Evolutionary conservation across 2,113 vertebrate genomes (phyloP), one percentile per base, ranked within the genome.

Genomic region (Astur gentilis): DNA sequence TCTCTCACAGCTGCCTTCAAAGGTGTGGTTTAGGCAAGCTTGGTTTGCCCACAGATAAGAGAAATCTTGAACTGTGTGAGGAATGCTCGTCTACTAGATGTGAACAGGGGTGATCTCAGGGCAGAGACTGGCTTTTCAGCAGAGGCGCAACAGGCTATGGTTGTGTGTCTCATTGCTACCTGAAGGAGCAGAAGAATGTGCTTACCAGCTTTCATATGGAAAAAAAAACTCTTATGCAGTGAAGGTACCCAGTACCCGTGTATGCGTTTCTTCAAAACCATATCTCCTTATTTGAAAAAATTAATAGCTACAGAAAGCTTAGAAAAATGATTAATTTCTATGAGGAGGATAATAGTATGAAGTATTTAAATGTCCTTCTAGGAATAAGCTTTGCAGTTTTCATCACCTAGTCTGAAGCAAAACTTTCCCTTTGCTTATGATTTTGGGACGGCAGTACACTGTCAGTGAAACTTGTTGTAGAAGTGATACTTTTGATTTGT

Each of bases 301-400:
- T 26, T 12, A 16, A 15, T 7, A 31, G 6, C 18, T 26, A 0
- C 16, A 21, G n/a, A 22, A 62, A 49, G 9, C 10, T 27, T n/a
- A 17, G 6, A 13, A 17, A 45, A n/a, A 26, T 0, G 0, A 10
- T 2, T 73, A 1, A 2, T 20, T 34, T 47, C 4, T n/a, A 1
- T 8, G 23, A 82, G 26, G 29, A 38, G 7, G 8, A 11, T 52
- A 19, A 34, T 38, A 1, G 7, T 55, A 4, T 2, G 2, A 86
- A 42, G 4, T 32, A 8, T 32, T 83, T 67, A 55, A 38, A 25
- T 26, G 19, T 25, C 11, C 0, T 47, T 54, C 16, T 57, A 32
- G 40, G 34, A 76, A 42, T 11, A 67, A 71, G 18, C 9, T 47
- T 54, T 75, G 29, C 22, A 11, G 11, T 45, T 83, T 49, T 67